Base-by-base conservation (phyloP, 1,140 invertebrate species). In the Cydia strobilella region DNA sequence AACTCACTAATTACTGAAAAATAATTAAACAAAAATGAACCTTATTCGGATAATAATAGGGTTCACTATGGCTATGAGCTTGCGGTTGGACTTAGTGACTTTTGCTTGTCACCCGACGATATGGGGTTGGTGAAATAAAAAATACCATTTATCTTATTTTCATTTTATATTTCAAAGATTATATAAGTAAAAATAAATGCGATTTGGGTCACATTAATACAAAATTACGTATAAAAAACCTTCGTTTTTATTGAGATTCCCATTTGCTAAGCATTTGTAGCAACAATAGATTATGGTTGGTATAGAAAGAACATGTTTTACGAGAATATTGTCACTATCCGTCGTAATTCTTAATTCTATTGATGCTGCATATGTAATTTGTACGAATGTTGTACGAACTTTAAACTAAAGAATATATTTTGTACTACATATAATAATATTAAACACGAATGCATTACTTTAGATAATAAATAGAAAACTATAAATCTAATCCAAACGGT, bases 121-220 rank as follows among this genome's bases (percentile, higher is more conserved):
- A n/a, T n/a, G n/a, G 25, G 39, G 45, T 13, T 48, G 23, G 71
- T 20, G 18, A 72, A 18, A 15, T 42, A 51, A 45, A 13, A 72
- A 72, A 72, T 48, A 48, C 71, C 39, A n/a, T 45, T 13, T 48
- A 72, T 51, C 20, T 42, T 72, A 69, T 72, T 72, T 72, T 23
- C 25, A 72, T 45, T 72, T 45, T 76, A 74, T 76, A 75, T 79
- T 79, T 79, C 62, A 48, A 75, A 73, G 39, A 72, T 72, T 75
- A 79, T 73, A 45, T 75, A 63, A 13, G 27, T 75, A 76, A 71
- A 78, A 80, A 81, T 83, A 86, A 86, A 86, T 86, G 84, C 84
- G 81, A 81, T 82, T 77, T 81, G 77, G 77, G 78, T 82, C 80
- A 79, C 80, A 75, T 85, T 82, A 84, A 80, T 82, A 84, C 74